A percentile compares a stretch with the other conserved stretches of the same genome.
Conservation (phyloP, 2,797 vertebrate genomes). For the Paedocypris micromegethes region DNA sequence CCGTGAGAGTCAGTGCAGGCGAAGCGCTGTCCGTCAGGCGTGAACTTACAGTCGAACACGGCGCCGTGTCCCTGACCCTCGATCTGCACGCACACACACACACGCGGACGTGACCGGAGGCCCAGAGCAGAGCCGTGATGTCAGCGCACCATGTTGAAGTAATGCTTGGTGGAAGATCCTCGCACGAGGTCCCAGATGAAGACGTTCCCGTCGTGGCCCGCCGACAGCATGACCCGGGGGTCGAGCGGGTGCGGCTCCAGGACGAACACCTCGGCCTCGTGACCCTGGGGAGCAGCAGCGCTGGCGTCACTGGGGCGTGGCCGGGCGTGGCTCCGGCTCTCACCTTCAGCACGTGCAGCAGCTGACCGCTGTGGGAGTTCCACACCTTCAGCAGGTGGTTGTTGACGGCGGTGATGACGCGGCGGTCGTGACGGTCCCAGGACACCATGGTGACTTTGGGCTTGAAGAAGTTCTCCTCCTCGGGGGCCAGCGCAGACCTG, state of each 20-base stretch:
- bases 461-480: slow-evolving; percentile 89
- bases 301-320: no score
- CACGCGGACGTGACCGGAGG: not conserved
- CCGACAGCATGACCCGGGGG: slow-evolving; percentile 90
- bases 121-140: not conserved
- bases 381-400: slow-evolving; percentile 97
- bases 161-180: slow-evolving; percentile 85
- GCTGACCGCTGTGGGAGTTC: slow-evolving; percentile 87
- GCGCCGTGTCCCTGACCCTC: slow-evolving; percentile 96
- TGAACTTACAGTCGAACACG: slow-evolving; percentile 97
- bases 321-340: slow-evolving; percentile 21
- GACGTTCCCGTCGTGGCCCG: slow-evolving; percentile 91
- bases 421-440: slow-evolving; percentile 89
- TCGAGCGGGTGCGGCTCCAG: slow-evolving; percentile 94
- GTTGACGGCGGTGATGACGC: slow-evolving; percentile 92
- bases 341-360: slow-evolving; percentile 92
- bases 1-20: slow-evolving; percentile 96
- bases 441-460: slow-evolving; percentile 98
- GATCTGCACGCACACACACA: slow-evolving; percentile 68
- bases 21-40: slow-evolving; percentile 90
- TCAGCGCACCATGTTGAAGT: slow-evolving; percentile 87
- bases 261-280: slow-evolving; percentile 93
- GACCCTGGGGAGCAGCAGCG: slow-evolving; percentile 70
- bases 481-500: slow-evolving; percentile 66
- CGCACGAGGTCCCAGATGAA: slow-evolving; percentile 92